phyloP scores from a whole-genome alignment of 1,140 invertebrate species.

The Drosophila tristis region DNA sequence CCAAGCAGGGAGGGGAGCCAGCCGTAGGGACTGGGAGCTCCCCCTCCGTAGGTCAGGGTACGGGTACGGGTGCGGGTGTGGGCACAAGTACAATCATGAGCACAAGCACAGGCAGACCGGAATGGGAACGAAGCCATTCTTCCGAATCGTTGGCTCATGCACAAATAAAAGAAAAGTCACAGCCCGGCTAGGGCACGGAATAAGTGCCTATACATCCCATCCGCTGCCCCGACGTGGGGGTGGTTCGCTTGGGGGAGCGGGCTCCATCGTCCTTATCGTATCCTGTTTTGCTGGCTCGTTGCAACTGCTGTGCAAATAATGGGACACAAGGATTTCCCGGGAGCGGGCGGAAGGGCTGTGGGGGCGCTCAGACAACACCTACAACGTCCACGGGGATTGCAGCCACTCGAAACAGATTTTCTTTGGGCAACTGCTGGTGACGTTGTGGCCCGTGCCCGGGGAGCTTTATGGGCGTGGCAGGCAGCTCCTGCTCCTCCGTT shows the following conservation, averaged over 20 bases:
- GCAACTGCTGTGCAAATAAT: constrained; percentile 81
- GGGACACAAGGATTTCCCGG: constrained; percentile 30
- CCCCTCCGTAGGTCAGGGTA: neutral
- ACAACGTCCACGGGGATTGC: constrained; percentile 61
- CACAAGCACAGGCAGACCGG: constrained; percentile 14
- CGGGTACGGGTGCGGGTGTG: too few species aligned
- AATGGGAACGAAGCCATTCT: constrained; percentile 65
- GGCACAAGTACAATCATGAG: neutral
- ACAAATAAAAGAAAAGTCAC: constrained; percentile 69
- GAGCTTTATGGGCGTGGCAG: constrained; percentile 40
- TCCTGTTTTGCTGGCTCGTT: constrained; percentile 39
- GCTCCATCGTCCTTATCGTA: constrained; percentile 14
- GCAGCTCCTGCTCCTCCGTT: constrained; percentile 20
- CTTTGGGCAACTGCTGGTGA: constrained; percentile 58
- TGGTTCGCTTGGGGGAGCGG: neutral
- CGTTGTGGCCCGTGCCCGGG: constrained; percentile 16
- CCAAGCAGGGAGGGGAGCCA: constrained; percentile 35
- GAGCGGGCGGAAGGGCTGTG: constrained; percentile 1
- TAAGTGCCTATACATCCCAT: constrained; percentile 43
- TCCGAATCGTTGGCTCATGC: constrained; percentile 76
- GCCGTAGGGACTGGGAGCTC: constrained; percentile 25
- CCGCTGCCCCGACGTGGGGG: constrained; percentile 4
- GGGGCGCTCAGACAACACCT: constrained; percentile 24
- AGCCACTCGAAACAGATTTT: constrained; percentile 80
- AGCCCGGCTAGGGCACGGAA: constrained; percentile 28